Base-by-base conservation (phyloP, 2,113 vertebrate genomes). In the Fulmarus glacialis region DNA sequence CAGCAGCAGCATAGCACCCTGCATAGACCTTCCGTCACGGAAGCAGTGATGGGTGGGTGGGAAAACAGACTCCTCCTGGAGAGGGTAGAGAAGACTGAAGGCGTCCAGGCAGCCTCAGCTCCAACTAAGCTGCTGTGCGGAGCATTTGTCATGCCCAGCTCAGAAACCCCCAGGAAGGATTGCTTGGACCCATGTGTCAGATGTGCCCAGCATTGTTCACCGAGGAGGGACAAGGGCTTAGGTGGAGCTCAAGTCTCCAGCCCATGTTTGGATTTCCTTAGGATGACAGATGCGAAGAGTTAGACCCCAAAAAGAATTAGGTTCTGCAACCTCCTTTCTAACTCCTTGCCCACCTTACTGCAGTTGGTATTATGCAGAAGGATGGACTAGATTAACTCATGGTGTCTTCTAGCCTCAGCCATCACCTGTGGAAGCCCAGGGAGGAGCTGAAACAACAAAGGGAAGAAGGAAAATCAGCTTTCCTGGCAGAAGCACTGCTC, bases 1-100 rank as follows among this genome's bases (percentile, higher is more conserved):
- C 22, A 72, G 50, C 58, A 52, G 20, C 3, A 59, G 59, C 26
- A 64, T 40, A 71, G 10, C 0, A 0, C 55, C 20, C 11, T 67
- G 21, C 13, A 12, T 7, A 59, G 68, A 63, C 55, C 43, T 81
- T 32, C 67, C 63, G 24, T 27, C 29, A 67, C 1, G 2, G 53
- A 40, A 1, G 2, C 7, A 21, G 9, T 7, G 14, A 12, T 34
- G 29, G 5, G 38, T 34, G 30, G 13, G 16, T 53, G 45, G 26
- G 32, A 62, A 58, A 94, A 91, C 4, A 59, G n/a, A 27, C 14
- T 50, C 36, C 30, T 89, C 18, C 24, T 73, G 36, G 24, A 87
- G 34, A 83, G 24, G 9, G 5, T 26, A 29, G 50, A 53, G 52
- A 87, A 79, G 47, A n/a, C 19, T n/a, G 32, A 42, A 85, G 58